Percentiles rank a stretch among this genome's conserved stretches.
Evolutionary conservation across 2,113 vertebrate genomes (phyloP).

Genomic region (Ginglymostoma cirratum): DNA sequence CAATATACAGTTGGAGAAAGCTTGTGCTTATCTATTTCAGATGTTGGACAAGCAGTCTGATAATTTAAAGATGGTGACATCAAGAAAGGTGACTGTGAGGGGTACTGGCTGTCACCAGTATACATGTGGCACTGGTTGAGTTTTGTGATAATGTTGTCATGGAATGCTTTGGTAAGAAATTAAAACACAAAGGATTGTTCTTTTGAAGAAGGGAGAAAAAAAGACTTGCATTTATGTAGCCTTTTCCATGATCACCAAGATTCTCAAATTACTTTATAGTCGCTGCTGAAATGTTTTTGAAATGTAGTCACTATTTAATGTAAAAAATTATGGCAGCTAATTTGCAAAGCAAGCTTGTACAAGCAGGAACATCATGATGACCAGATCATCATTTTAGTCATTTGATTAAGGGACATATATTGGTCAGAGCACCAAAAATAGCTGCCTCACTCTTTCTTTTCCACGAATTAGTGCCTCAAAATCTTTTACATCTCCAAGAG

Average conservation of each 20-base stretch:
- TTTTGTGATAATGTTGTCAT: not conserved
- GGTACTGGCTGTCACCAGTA: not conserved
- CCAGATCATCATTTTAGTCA: not conserved
- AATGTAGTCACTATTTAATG: not conserved
- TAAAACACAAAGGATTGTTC: too few relatives aligned
- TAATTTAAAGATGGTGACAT: not conserved
- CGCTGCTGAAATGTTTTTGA: too few relatives aligned
- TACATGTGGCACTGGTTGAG: not conserved
- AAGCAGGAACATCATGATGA: not conserved
- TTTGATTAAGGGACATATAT: not conserved
- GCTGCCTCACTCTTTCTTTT: not conserved
- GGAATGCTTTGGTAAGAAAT: not conserved
- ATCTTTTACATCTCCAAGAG: not conserved
- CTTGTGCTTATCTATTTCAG: not conserved
- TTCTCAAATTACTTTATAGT: not conserved
- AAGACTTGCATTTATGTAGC: not conserved
- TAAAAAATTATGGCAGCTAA: not conserved
- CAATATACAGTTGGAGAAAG: not conserved
- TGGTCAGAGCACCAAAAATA: not conserved
- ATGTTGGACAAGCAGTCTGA: not conserved
- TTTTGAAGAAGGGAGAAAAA: not conserved
- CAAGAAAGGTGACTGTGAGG: not conserved
- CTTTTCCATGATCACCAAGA: not conserved
- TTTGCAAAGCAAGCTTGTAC: not conserved
- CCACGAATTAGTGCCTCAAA: not conserved